phyloP scores from a whole-genome alignment of 2,113 vertebrate genomes.

The Agelaius phoeniceus region DNA sequence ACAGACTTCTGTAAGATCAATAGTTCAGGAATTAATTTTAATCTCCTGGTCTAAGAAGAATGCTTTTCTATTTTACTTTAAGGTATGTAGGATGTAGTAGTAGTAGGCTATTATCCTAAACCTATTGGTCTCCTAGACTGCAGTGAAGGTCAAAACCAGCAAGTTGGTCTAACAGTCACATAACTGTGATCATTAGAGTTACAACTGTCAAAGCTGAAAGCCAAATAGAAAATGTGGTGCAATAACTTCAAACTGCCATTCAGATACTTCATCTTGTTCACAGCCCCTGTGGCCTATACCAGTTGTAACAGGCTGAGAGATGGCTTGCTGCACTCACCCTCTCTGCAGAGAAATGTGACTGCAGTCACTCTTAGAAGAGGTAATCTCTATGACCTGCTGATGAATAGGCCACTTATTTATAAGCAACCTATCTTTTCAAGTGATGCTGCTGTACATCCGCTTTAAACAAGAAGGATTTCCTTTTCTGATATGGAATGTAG shows the following conservation, averaged over 20 bases:
- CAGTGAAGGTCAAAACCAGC: background rate
- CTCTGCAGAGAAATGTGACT: background rate
- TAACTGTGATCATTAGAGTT: background rate
- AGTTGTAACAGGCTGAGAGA: background rate
- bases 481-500: slow-evolving; percentile 48
- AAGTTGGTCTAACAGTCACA: background rate
- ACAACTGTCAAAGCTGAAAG: background rate
- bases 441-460: slow-evolving; percentile 41
- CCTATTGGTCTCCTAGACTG: background rate
- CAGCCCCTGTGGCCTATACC: background rate
- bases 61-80: background rate
- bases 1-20: background rate
- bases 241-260: background rate
- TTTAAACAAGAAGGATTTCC: slow-evolving; percentile 52
- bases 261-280: background rate
- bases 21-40: background rate
- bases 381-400: background rate
- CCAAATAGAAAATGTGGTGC: background rate
- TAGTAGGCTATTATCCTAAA: background rate
- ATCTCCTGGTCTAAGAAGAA: background rate
- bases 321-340: background rate
- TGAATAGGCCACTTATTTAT: slow-evolving; percentile 46
- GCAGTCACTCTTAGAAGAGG: background rate
- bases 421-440: slow-evolving; percentile 31
- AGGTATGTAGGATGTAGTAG: background rate